phyloP scores from a whole-genome alignment of 2,888 invertebrate genomes.

The Megastigmus dorsalis region DNA sequence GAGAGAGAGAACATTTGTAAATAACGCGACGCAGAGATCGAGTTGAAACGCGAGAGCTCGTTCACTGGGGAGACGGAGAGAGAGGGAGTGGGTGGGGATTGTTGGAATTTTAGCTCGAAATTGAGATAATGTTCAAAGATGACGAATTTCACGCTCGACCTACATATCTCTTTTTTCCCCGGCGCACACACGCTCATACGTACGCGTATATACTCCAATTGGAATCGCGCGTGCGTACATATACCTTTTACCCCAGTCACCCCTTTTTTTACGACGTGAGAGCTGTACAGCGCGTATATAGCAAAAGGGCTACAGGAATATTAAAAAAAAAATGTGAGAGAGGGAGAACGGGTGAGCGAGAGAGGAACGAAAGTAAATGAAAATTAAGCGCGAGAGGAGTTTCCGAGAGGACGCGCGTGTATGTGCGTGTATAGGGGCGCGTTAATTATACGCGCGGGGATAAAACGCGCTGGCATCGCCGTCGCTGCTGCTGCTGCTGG shows the following conservation, averaged over 20 bases:
- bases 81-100: too few species aligned
- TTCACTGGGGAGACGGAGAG: too few species aligned
- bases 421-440: neutral
- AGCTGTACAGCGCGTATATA: too few species aligned
- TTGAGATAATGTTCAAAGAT: conserved; percentile 48
- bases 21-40: neutral
- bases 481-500: too few species aligned
- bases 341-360: too few species aligned
- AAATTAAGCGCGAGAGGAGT: too few species aligned
- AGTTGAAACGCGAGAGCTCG: neutral
- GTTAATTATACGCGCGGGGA: conserved; percentile 14
- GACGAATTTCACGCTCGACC: conserved; percentile 53
- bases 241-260: conserved; percentile 38
- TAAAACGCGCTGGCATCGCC: neutral
- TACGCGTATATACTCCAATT: too few species aligned
- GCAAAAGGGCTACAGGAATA: too few species aligned
- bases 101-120: conserved; percentile 33
- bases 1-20: neutral
- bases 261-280: too few species aligned
- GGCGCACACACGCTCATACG: neutral
- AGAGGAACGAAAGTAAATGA: too few species aligned
- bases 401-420: neutral
- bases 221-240: neutral
- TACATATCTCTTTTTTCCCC: conserved; percentile 42
- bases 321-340: too few species aligned